These are phyloP conservation scores for Sorex araneus DNA, from an alignment of 2,113 vertebrate genomes.

Conservation along the genomic window DNA sequence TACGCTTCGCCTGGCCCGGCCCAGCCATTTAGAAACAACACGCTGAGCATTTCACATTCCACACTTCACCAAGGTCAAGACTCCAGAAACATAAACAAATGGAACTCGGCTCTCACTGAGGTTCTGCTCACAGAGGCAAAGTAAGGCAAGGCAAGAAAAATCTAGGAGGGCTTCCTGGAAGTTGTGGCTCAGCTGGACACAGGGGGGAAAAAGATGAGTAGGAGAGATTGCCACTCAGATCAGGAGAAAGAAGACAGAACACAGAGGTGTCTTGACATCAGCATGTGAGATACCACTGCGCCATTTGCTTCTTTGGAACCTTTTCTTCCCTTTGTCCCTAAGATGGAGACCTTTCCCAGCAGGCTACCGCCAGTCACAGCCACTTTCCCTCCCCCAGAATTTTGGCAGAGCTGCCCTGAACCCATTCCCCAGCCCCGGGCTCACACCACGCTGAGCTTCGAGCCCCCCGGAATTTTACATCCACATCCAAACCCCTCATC, in stretches of 20 bases:
- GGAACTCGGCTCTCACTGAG: not conserved
- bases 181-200: not conserved
- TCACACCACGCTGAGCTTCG: not conserved
- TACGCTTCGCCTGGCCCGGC: not conserved
- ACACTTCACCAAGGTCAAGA: constrained; percentile 58
- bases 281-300: not conserved
- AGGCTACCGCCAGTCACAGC: not conserved
- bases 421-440: not conserved
- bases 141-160: not conserved
- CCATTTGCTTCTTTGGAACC: constrained; percentile 17
- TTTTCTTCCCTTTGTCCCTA: not conserved
- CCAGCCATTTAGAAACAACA: not conserved
- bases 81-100: constrained; percentile 51
- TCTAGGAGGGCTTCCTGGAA: not conserved
- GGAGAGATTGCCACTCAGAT: not conserved
- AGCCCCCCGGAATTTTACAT: not conserved
- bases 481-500: not conserved
- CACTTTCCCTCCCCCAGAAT: not conserved
- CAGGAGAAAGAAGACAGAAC: not conserved
- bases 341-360: not conserved
- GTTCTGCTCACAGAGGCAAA: not conserved
- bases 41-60: constrained; percentile 39
- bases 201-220: not conserved
- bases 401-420: not conserved
- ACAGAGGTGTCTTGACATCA: not conserved